These are phyloP conservation scores for Catamblyrhynchus diadema DNA, from an alignment of 2,797 vertebrate genomes.

Conservation along the genomic window DNA sequence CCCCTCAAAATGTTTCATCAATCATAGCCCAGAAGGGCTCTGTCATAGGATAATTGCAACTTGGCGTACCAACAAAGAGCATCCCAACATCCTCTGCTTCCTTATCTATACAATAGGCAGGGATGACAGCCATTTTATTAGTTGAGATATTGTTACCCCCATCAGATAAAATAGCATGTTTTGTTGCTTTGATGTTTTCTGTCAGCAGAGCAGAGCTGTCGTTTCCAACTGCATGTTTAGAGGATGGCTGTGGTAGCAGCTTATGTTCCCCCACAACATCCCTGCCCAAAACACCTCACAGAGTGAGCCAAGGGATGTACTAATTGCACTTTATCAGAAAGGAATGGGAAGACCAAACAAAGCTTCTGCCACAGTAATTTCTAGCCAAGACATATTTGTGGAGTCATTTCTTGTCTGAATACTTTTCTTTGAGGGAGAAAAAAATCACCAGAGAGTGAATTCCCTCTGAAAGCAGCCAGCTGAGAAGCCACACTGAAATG, in stretches of 20 bases:
- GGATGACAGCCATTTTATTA: conserved; percentile 71
- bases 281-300: neutral
- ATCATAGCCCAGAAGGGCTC: conserved; percentile 51
- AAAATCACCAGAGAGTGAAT: neutral
- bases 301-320: neutral
- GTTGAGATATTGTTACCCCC: conserved; percentile 61
- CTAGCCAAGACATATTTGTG: neutral
- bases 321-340: conserved; percentile 15
- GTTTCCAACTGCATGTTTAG: conserved; percentile 33
- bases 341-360: neutral
- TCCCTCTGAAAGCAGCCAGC: neutral
- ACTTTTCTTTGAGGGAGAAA: neutral
- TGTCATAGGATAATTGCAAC: conserved; percentile 59
- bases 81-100: conserved; percentile 13
- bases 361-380: neutral
- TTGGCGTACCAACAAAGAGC: conserved; percentile 54
- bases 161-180: conserved; percentile 62
- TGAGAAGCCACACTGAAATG: neutral
- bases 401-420: neutral
- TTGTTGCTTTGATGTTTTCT: conserved; percentile 61
- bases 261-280: conserved; percentile 16
- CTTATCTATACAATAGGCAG: conserved; percentile 59
- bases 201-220: conserved; percentile 15
- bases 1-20: conserved; percentile 57
- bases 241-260: neutral